Percentiles rank a stretch among this genome's conserved stretches.
phyloP scores from a whole-genome alignment of 2,113 vertebrate genomes.

The Elanus axillaris region DNA sequence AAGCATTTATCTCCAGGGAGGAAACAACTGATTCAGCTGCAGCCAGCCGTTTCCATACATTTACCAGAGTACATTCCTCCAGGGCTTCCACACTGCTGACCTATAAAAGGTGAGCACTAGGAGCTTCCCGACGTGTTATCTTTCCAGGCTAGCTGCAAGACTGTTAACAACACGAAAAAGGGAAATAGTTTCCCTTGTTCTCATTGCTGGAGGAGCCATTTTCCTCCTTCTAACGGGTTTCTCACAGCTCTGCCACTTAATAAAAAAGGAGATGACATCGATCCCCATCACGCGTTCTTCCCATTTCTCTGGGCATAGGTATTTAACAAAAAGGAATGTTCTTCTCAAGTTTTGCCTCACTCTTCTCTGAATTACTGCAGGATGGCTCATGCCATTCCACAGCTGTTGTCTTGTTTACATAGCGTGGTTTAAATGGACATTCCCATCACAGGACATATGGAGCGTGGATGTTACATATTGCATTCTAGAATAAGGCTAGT shows the following conservation, averaged over 20 bases:
- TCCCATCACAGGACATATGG: constrained; percentile 39
- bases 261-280: neutral
- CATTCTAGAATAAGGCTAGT: constrained; percentile 62
- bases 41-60: constrained; percentile 45
- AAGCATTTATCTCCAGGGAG: constrained; percentile 35
- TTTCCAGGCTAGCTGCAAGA: neutral
- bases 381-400: constrained; percentile 10
- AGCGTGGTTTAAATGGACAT: constrained; percentile 62
- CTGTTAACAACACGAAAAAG: neutral
- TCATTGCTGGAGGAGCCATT: neutral
- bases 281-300: neutral
- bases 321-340: constrained; percentile 29
- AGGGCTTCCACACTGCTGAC: neutral
- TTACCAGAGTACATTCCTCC: constrained; percentile 39
- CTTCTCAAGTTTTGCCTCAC: constrained; percentile 51
- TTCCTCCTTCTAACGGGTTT: neutral
- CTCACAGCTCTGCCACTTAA: neutral
- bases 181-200: neutral
- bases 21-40: constrained; percentile 52
- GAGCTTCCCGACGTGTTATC: neutral
- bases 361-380: constrained; percentile 5
- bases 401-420: constrained; percentile 74
- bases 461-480: constrained; percentile 21
- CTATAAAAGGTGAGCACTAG: constrained; percentile 22
- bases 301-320: constrained; percentile 10